phyloP scores from a whole-genome alignment of 2,797 vertebrate genomes.

The Rallus crepitans region DNA sequence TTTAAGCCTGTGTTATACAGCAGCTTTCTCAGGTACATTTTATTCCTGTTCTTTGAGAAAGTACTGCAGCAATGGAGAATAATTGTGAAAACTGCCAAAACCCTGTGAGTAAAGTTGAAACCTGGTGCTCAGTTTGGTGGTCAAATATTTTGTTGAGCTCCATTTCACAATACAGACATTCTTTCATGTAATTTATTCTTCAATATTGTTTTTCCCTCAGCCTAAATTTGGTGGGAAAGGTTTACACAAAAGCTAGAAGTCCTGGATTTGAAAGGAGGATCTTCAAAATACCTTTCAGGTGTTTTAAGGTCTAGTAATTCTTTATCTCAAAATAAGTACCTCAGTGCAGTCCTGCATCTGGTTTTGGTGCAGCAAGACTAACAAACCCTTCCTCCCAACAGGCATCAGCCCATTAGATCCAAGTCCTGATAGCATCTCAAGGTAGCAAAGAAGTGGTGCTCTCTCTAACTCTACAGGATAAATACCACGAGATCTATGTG shows the following conservation, averaged over 20 bases:
- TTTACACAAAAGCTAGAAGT: neutral
- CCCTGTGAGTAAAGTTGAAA: neutral
- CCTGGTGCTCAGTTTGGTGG: neutral
- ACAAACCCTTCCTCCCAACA: neutral
- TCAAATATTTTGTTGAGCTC: neutral
- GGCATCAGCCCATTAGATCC: neutral
- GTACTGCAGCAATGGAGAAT: neutral
- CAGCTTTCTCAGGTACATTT: neutral
- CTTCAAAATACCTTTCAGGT: neutral
- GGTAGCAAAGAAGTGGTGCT: neutral
- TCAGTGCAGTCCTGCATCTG: neutral
- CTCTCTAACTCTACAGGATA: neutral
- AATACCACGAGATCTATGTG: neutral
- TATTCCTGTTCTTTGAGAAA: neutral
- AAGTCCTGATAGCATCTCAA: neutral
- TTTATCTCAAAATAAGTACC: neutral
- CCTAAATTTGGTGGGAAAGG: neutral
- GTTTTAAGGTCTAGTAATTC: neutral
- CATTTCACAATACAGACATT: neutral
- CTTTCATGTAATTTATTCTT: neutral
- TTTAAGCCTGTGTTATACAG: neutral
- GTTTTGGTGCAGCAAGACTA: neutral
- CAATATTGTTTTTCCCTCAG: neutral
- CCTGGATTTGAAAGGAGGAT: neutral
- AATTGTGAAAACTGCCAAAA: neutral